phyloP scores from a whole-genome alignment of 2,888 invertebrate species.

The Dryadula phaetusa region DNA sequence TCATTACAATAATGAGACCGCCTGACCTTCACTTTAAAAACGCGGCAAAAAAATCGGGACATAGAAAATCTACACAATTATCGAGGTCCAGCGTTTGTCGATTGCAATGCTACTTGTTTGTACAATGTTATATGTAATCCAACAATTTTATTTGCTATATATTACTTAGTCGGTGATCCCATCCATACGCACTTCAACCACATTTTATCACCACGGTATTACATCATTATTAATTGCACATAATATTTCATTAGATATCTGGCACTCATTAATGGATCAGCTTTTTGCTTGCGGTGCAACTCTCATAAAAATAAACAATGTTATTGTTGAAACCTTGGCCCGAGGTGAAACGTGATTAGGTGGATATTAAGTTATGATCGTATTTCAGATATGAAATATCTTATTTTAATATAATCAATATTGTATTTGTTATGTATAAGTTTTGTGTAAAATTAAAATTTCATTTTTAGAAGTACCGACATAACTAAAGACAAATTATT shows the following conservation, averaged over 20 bases:
- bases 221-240: slow-evolving; percentile 56
- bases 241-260: slow-evolving; percentile 57
- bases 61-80: slow-evolving; percentile 50
- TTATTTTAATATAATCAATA: not conserved
- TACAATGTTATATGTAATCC: slow-evolving; percentile 39
- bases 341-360: slow-evolving; percentile 56
- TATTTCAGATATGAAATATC: slow-evolving; percentile 40
- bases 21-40: slow-evolving; percentile 58
- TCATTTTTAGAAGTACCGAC: too few species aligned
- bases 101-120: slow-evolving; percentile 41
- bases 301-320: slow-evolving; percentile 50
- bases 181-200: slow-evolving; percentile 77
- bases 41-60: slow-evolving; percentile 38
- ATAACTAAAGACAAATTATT: not conserved
- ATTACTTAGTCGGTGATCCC: slow-evolving; percentile 69
- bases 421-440: not conserved
- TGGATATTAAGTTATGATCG: slow-evolving; percentile 48
- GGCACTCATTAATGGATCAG: slow-evolving; percentile 62
- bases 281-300: slow-evolving; percentile 67
- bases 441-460: not conserved
- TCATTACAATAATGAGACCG: slow-evolving; percentile 68
- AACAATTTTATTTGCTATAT: slow-evolving; percentile 53
- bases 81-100: slow-evolving; percentile 64
- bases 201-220: slow-evolving; percentile 70
- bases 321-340: slow-evolving; percentile 52